Percentiles rank a stretch among this genome's conserved stretches.
These are phyloP conservation scores for Agelaius phoeniceus DNA, from an alignment of 2,113 vertebrate genomes.

Conservation along the genomic window DNA sequence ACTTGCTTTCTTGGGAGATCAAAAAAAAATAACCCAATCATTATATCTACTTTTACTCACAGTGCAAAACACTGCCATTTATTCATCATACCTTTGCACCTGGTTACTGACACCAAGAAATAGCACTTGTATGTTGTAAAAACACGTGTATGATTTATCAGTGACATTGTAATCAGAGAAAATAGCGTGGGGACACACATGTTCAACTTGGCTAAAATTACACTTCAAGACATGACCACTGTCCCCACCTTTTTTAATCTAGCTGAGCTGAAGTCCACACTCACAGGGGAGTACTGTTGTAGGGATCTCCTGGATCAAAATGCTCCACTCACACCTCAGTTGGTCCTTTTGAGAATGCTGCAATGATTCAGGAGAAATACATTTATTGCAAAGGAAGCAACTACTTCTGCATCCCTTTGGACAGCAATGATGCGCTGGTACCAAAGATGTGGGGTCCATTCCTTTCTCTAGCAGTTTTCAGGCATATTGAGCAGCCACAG, in stretches of 20 bases:
- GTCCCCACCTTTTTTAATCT: neutral
- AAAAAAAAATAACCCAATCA: neutral
- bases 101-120: neutral
- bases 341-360: neutral
- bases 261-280: neutral
- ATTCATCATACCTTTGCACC: neutral
- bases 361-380: neutral
- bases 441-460: neutral
- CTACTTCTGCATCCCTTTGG: neutral
- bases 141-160: neutral
- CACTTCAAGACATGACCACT: neutral
- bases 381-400: neutral
- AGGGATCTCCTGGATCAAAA: neutral
- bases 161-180: neutral
- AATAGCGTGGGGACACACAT: rapidly evolving
- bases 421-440: neutral
- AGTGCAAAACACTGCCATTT: neutral
- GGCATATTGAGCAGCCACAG: neutral
- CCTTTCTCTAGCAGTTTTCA: neutral
- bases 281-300: neutral
- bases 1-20: neutral
- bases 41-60: neutral
- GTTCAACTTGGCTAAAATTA: neutral
- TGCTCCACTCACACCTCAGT: neutral
- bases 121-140: neutral